Evolutionary conservation across 1,140 invertebrate species (phyloP).

Genomic region (Mylabris phalerata): DNA sequence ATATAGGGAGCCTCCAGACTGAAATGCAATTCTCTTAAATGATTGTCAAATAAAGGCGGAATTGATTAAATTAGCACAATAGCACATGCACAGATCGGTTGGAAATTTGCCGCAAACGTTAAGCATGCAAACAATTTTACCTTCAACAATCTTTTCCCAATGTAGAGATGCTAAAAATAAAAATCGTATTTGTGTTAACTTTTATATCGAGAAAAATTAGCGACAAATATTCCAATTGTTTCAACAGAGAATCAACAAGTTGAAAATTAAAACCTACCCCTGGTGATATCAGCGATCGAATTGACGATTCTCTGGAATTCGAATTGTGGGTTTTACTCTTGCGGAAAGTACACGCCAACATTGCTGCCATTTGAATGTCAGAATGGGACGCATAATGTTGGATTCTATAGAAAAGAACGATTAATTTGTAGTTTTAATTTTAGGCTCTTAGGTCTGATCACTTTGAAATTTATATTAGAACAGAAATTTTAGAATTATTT

Average conservation of each 20-base stretch:
- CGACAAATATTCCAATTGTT: slow-evolving; percentile 1
- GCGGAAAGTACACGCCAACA: slow-evolving; percentile 82
- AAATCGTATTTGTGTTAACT: no score
- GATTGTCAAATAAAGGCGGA: no score
- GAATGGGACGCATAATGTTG: slow-evolving; percentile 68
- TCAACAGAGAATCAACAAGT: not conserved
- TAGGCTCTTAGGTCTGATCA: no score
- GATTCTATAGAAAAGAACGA: slow-evolving; percentile 50
- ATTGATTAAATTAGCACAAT: no score
- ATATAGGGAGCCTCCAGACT: slow-evolving; percentile 71
- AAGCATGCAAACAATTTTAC: slow-evolving; percentile 40
- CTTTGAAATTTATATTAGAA: no score
- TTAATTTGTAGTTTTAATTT: not conserved
- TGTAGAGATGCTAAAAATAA: slow-evolving; percentile 53
- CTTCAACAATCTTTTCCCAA: slow-evolving; percentile 55
- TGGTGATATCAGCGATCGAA: slow-evolving; percentile 33
- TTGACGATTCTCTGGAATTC: slow-evolving; percentile 38
- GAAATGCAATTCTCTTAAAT: slow-evolving; percentile 2
- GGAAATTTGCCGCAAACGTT: no score
- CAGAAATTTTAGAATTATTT: no score
- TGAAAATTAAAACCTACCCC: slow-evolving; percentile 38
- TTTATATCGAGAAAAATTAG: slow-evolving; percentile 6
- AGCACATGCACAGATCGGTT: no score
- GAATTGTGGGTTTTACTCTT: slow-evolving; percentile 38
- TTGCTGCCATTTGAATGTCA: slow-evolving; percentile 90